Evolutionary conservation across 2,797 vertebrate genomes (phyloP), one percentile per base, ranked within the genome.

Genomic region (Neosilurus mollespiculum): DNA sequence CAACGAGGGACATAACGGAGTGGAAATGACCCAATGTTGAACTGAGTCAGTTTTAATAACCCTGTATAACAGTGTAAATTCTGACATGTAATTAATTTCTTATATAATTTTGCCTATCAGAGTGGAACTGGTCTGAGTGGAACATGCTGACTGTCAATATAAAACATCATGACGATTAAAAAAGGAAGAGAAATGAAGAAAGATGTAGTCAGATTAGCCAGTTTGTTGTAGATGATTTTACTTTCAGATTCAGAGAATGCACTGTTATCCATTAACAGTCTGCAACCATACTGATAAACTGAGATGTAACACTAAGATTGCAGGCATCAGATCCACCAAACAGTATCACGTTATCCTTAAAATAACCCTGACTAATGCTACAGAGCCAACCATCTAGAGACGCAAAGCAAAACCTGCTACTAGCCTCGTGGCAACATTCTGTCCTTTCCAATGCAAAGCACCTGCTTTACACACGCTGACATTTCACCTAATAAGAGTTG

Each of bases 381-480:
- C 69, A 24, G 24, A 72, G 15, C 22, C n/a, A 72, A 6, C 10
- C 11, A 2, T 72, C 2, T 20, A 69, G 34, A 43, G 12, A 15
- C 24, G 2, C 4, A 65, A 26, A 43, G 37, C 18, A 2, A n/a
- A 15, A 9, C 2, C 22, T n/a, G 6, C 69, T n/a, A 22, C 69
- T 12, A 43, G 16, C 54, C 5, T 58, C 4, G 26, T 59, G 26
- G 18, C 26, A 58, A 12, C 18, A 12, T 61, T 61, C 20, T 15
- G 43, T n/a, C 51, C 34, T 62, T 62, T 62, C 76, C 9, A 14
- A 24, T 9, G 34, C 58, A 78, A 78, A 62, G 58, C 22, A 24
- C 76, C 76, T 64, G 76, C 20, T n/a, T 43, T 77, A 26, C 71
- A 75, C 73, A 61, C 0, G 2, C 75, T 24, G 58, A n/a, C 75